phyloP scores from a whole-genome alignment of 2,888 invertebrate genomes.

The Xestobium rufovillosum region DNA sequence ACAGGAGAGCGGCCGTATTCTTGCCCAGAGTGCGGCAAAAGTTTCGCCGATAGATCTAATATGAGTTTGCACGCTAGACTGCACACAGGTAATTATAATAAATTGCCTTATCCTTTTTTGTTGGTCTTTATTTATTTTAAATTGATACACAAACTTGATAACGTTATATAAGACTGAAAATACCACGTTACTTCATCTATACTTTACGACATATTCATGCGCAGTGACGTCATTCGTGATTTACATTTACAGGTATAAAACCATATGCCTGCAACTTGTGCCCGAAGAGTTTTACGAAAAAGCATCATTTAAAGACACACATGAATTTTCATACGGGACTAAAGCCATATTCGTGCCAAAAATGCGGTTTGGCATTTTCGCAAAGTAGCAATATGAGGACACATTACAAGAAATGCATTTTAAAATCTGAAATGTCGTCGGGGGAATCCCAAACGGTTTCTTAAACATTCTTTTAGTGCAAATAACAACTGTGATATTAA shows the following conservation, averaged over 20 bases:
- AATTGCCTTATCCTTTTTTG: background rate
- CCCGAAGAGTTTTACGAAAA: slow-evolving; percentile 76
- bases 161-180: slow-evolving; percentile 4
- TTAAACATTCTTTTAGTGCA: too few species aligned
- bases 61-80: slow-evolving; percentile 75
- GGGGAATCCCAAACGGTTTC: too few species aligned
- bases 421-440: too few species aligned
- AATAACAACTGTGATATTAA: too few species aligned
- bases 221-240: slow-evolving; percentile 7
- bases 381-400: slow-evolving; percentile 85
- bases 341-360: slow-evolving; percentile 69
- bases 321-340: slow-evolving; percentile 78
- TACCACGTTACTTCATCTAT: slow-evolving; percentile 5
- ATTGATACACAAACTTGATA: slow-evolving; percentile 1
- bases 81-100: slow-evolving; percentile 54
- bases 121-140: background rate
- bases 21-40: slow-evolving; percentile 72
- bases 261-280: slow-evolving; percentile 62
- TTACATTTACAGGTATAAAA: slow-evolving; percentile 56
- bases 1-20: slow-evolving; percentile 76
- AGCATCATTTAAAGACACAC: slow-evolving; percentile 78
- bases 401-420: slow-evolving; percentile 68
- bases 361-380: slow-evolving; percentile 69
- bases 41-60: slow-evolving; percentile 77
- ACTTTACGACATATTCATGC: slow-evolving; percentile 5